Evolutionary conservation across 2,113 vertebrate species (phyloP).

Genomic region (Emydocephalus ijimae): DNA sequence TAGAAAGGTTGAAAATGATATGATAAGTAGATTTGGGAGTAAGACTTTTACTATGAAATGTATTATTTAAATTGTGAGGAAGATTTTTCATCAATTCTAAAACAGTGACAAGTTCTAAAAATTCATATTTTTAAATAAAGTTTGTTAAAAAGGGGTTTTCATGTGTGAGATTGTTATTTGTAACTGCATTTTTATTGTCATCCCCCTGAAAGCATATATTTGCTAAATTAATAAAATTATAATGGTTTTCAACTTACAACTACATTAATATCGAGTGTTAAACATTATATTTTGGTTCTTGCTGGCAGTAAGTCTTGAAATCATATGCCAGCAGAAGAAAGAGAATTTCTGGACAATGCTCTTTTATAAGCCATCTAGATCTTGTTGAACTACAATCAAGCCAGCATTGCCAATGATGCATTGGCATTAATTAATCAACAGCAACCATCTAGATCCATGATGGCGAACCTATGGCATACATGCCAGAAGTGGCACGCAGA

Average conservation of each 20-base stretch:
- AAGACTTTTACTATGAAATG: background rate
- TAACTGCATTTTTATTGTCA: background rate
- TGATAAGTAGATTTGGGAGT: background rate
- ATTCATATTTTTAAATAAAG: background rate
- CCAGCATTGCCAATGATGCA: background rate
- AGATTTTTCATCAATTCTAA: background rate
- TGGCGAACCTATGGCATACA: too few relatives aligned
- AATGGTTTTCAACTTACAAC: background rate
- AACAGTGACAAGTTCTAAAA: background rate
- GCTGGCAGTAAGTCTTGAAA: background rate
- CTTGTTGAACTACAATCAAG: background rate
- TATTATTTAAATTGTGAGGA: background rate
- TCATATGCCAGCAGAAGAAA: background rate
- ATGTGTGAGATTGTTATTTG: background rate
- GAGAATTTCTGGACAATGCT: background rate
- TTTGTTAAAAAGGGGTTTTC: background rate
- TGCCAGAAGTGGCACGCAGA: too few relatives aligned
- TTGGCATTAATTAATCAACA: background rate
- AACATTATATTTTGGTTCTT: background rate
- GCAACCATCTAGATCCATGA: too few relatives aligned
- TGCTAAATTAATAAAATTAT: background rate
- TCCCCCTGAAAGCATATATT: background rate
- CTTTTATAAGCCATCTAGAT: background rate
- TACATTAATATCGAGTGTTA: background rate
- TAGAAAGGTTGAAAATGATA: background rate